Base-by-base conservation (phyloP, 1,140 invertebrate species). In the Philotrypesis tridentata region DNA sequence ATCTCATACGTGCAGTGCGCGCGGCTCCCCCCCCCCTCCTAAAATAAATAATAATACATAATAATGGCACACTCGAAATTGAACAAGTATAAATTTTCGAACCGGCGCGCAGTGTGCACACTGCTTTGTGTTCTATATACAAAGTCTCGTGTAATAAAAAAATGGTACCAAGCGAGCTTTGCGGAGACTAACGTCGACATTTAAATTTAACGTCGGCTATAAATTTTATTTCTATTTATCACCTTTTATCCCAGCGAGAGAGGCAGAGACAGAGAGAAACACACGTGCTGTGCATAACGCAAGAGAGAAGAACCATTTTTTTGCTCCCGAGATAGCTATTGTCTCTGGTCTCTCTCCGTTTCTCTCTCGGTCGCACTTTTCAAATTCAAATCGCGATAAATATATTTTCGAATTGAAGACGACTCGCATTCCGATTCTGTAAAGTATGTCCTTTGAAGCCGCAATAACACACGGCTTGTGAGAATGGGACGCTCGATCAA, bases 151-250 rank as follows among this genome's bases (percentile, higher is more conserved):
- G n/a, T n/a, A n/a, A n/a, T n/a, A n/a, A n/a, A n/a, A n/a, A n/a
- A n/a, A n/a, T n/a, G n/a, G n/a, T n/a, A n/a, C n/a, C n/a, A n/a
- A n/a, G n/a, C n/a, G n/a, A n/a, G n/a, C n/a, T n/a, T n/a, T 14
- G 31, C 21, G 8, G 11, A 60, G 71, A 79, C 12, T 79, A 61
- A 61, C n/a, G 67, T 61, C 43, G 48, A 37, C 48, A 40, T 71
- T 71, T 31, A 40, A 33, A 55, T 72, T 55, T 29, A 48, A 40
- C 29, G 29, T 60, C 65, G 43, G 77, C 67, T 67, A 71, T 71
- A 79, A 79, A 79, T 79, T 61, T 79, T 63, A 61, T 79, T 79
- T 70, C 25, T 79, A 79, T 48, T 70, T 79, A 79, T 78, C 27
- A 55, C 70, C 21, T 79, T 68, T 29, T 70, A 77, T 67, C 11